Evolutionary conservation across 2,113 vertebrate species (phyloP), one percentile per base, ranked within the genome.

Genomic region (Egretta garzetta): DNA sequence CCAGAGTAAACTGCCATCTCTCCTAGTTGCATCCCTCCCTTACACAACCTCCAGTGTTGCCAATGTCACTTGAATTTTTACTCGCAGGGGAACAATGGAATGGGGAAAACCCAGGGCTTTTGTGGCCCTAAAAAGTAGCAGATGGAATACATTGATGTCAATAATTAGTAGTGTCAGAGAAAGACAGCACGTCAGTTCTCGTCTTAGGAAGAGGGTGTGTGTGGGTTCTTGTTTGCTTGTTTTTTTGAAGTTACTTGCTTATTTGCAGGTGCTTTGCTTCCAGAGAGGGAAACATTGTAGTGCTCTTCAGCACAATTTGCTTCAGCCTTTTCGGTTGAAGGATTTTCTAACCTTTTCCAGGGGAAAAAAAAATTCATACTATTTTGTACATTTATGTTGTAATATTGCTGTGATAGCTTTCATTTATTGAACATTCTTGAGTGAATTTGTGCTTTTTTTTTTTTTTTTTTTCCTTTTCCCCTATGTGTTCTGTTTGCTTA

Each of bases 151-250:
- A 17, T 2, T 52, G 24, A 86, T 80, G 43, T 55, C 66, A 68
- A 11, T 50, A 55, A 75, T 74, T 5, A 62, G 10, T 67, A 50
- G 59, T 20, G 32, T 72, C 49, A 55, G 39, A 53, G 60, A 79
- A 90, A 70, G 50, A 39, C 6, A 70, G 7, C 10, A 5, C 0
- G 0, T 55, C 35, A n/a, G 9, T 5, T 22, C 30, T 71, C 4
- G 45, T 71, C 26, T 72, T 15, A 45, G 37, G 28, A 86, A 37
- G 8, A 37, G 8, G 14, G 1, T 23, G 4, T 75, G 15, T 62
- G 47, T 8, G 27, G 2, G 53, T 95, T 8, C 35, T 96, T 45
- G 3, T 33, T 58, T 70, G 10, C 12, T 41, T 67, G 35, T 58
- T 62, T 60, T 60, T 77, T 63, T 5, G 12, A 80, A 62, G 39